Conservation (phyloP, 2,888 invertebrate species). For the Nematopogon swammerdamellus region DNA sequence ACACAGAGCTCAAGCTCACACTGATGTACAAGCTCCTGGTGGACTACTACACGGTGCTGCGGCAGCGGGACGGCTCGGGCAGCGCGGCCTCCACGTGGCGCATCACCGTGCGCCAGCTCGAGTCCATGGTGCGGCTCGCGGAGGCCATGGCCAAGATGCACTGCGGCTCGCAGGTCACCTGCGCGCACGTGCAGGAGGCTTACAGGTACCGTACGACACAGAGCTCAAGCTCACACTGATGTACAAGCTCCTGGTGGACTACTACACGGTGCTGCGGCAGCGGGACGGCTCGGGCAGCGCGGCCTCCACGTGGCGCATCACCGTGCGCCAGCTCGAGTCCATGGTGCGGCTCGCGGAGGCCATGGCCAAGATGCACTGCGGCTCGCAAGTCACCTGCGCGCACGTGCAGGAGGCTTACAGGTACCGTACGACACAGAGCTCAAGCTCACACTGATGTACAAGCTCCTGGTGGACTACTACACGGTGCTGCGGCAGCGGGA, state of each 20-base stretch:
- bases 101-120: constrained; percentile 94
- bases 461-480: constrained; percentile 85
- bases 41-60: constrained; percentile 81
- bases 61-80: constrained; percentile 77
- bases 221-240: too few species aligned
- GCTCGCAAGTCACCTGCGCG: constrained; percentile 77
- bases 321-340: constrained; percentile 93
- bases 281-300: constrained; percentile 69
- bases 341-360: constrained; percentile 96
- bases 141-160: constrained; percentile 97
- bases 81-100: constrained; percentile 73
- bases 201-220: constrained; percentile 33
- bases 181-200: constrained; percentile 89
- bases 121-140: constrained; percentile 92
- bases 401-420: constrained; percentile 76
- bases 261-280: constrained; percentile 84
- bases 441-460: constrained; percentile 21
- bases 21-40: constrained; percentile 63
- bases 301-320: constrained; percentile 81
- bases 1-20: too few species aligned
- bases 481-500: constrained; percentile 83
- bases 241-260: constrained; percentile 78
- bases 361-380: constrained; percentile 94
- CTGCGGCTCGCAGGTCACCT: constrained; percentile 85
- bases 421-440: too few species aligned